Conservation (phyloP, 2,888 invertebrate species). For the Spodoptera littoralis region DNA sequence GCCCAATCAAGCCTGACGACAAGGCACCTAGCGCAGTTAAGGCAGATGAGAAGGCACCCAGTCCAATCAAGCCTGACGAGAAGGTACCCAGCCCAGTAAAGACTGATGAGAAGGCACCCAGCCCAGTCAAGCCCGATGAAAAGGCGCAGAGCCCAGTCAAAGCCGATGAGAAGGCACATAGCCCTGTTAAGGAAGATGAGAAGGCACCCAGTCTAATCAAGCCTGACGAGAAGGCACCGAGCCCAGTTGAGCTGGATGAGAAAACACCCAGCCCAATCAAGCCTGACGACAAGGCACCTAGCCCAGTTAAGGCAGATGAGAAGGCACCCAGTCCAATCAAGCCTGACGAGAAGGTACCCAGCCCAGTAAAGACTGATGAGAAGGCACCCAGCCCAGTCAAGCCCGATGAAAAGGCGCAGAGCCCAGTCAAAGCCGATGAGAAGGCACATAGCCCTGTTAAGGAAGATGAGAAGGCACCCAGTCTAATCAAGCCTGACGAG, state of each 20-base stretch:
- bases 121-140: constrained; percentile 16
- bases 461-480: neutral
- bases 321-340: neutral
- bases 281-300: neutral
- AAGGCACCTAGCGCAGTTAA: constrained; percentile 30
- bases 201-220: constrained; percentile 21
- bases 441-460: neutral
- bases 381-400: constrained; percentile 3
- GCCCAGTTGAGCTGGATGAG: too few species aligned
- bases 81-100: constrained; percentile 33
- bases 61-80: constrained; percentile 12
- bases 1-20: constrained; percentile 6
- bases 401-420: constrained; percentile 1
- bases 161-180: constrained; percentile 21
- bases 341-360: constrained; percentile 30
- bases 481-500: neutral
- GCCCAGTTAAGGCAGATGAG: neutral
- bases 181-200: neutral
- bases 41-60: constrained; percentile 5
- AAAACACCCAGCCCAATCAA: constrained; percentile 28
- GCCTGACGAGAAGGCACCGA: constrained; percentile 21
- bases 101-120: constrained; percentile 9
- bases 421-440: too few species aligned
- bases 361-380: constrained; percentile 18
- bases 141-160: constrained; percentile 34